Percentiles rank a stretch among this genome's conserved stretches.
phyloP scores from a whole-genome alignment of 1,140 invertebrate species.

The Caenorhabditis remanei region DNA sequence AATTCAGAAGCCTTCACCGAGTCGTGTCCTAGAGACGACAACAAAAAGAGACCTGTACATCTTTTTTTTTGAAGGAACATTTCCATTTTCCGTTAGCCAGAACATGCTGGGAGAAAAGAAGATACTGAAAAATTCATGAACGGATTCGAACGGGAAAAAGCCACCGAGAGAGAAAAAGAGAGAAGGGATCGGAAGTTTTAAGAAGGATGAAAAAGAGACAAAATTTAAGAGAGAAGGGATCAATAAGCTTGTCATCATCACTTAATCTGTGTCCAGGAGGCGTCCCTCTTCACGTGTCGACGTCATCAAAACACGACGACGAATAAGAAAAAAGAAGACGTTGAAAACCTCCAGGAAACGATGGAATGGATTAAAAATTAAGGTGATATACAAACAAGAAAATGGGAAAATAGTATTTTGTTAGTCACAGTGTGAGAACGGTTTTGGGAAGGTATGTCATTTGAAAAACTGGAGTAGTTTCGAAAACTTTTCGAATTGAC shows the following conservation, averaged over 20 bases:
- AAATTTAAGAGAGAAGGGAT: background rate
- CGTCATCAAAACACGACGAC: background rate
- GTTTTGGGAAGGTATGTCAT: no score
- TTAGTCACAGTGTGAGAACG: background rate
- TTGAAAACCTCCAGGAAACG: constrained; percentile 8
- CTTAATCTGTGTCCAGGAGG: constrained; percentile 35
- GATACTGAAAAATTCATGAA: constrained; percentile 14
- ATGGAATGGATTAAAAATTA: background rate
- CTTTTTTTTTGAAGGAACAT: background rate
- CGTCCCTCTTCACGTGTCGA: background rate
- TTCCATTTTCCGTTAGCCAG: background rate
- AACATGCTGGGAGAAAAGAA: background rate
- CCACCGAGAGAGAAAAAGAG: background rate
- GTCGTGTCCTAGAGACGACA: constrained; percentile 3
- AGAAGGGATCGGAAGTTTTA: constrained; percentile 16
- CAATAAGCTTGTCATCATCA: constrained; percentile 41
- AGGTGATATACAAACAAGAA: no score
- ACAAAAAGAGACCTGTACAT: background rate
- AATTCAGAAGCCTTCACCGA: background rate
- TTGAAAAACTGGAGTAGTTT: no score
- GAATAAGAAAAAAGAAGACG: background rate
- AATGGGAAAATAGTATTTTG: no score
- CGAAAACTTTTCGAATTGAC: no score
- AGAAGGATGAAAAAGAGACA: background rate
- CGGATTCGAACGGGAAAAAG: background rate